phyloP scores from a whole-genome alignment of 1,140 invertebrate genomes.

The Atta cephalotes region DNA sequence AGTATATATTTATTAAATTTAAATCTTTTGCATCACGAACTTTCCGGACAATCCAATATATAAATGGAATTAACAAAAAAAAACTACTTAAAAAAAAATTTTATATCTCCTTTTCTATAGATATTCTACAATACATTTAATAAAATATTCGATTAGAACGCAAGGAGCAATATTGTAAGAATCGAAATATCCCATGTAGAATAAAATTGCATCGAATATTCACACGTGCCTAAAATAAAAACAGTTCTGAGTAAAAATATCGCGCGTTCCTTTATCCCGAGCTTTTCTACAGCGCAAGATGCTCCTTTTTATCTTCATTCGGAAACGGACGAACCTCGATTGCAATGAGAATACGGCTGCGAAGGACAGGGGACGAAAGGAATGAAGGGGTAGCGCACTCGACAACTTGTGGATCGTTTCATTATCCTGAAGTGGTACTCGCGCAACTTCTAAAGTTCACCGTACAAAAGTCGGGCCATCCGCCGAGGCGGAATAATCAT shows the following conservation, averaged over 20 bases:
- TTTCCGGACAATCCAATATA: background rate
- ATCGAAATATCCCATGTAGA: background rate
- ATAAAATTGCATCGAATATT: background rate
- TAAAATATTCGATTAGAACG: background rate
- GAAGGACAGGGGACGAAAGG: conserved; percentile 37
- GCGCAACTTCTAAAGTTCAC: conserved; percentile 81
- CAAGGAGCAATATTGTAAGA: background rate
- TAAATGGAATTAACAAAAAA: background rate
- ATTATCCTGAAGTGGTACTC: conserved; percentile 81
- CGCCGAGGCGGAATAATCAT: conserved; percentile 81
- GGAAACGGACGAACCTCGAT: conserved; percentile 11
- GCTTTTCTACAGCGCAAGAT: background rate
- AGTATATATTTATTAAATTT: too few relatives aligned
- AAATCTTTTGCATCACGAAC: too few relatives aligned
- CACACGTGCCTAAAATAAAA: background rate
- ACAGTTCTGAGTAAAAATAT: background rate
- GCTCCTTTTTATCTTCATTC: conserved; percentile 31
- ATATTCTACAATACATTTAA: background rate
- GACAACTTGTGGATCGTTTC: conserved; percentile 84
- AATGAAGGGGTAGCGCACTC: conserved; percentile 62
- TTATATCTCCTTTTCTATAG: background rate
- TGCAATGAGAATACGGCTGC: background rate
- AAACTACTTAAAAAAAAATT: background rate
- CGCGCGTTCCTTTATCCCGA: background rate
- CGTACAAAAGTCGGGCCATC: conserved; percentile 76